Conservation (phyloP, 2,888 invertebrate genomes). For the Drosophila dives region DNA sequence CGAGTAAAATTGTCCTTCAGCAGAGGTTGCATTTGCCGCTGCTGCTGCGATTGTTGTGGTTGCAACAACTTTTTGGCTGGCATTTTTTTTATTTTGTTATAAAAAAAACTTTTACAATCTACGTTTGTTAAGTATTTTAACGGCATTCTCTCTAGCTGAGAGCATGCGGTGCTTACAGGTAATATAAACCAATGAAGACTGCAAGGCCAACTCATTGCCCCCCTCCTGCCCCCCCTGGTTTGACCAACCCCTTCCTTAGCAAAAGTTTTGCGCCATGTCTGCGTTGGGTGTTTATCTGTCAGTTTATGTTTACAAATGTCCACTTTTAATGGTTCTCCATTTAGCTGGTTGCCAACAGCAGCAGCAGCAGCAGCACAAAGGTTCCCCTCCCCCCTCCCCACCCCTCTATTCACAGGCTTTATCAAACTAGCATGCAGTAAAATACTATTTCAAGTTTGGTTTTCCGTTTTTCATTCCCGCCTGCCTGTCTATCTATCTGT, state of each 20-base stretch:
- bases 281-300: slow-evolving; percentile 77
- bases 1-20: slow-evolving; percentile 64
- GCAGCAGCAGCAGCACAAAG: background rate
- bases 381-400: too few species aligned
- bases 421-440: slow-evolving; percentile 52
- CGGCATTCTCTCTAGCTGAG: slow-evolving; percentile 58
- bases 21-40: slow-evolving; percentile 42
- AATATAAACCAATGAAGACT: slow-evolving; percentile 78
- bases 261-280: slow-evolving; percentile 57
- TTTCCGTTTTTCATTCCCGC: slow-evolving; percentile 50
- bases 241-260: slow-evolving; percentile 1
- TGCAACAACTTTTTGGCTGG: slow-evolving; percentile 53
- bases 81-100: slow-evolving; percentile 68
- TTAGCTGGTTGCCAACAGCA: slow-evolving; percentile 50
- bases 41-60: slow-evolving; percentile 34
- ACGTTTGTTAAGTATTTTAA: slow-evolving; percentile 82
- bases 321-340: slow-evolving; percentile 78
- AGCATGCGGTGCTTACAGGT: slow-evolving; percentile 41
- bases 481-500: slow-evolving; percentile 20
- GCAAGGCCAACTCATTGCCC: slow-evolving; percentile 64
- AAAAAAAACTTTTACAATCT: slow-evolving; percentile 77
- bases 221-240: background rate
- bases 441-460: slow-evolving; percentile 52
- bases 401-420: slow-evolving; percentile 18
- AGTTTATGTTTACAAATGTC: slow-evolving; percentile 80